Conservation (phyloP, 1,140 invertebrate genomes). For the Nymphalis io region DNA sequence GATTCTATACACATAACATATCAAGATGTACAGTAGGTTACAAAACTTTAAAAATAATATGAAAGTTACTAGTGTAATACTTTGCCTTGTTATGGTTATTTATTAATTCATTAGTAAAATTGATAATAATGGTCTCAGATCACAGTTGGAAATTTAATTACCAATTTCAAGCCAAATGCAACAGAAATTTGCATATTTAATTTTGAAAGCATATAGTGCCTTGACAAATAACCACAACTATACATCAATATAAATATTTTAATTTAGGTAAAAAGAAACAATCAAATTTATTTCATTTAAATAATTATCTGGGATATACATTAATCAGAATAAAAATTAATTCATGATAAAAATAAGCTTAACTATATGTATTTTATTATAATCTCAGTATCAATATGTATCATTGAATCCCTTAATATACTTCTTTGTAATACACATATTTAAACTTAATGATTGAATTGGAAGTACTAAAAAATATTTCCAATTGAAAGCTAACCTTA, state of each 20-base stretch:
- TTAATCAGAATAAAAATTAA: not conserved
- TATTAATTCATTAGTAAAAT: conserved; percentile 38
- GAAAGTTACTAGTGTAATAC: conserved; percentile 30
- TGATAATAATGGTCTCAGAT: conserved; percentile 17
- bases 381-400: conserved; percentile 4
- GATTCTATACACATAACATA: conserved; percentile 34
- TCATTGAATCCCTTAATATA: conserved; percentile 11
- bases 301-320: not conserved
- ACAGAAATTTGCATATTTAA: conserved; percentile 23
- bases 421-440: conserved; percentile 7
- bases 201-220: conserved; percentile 34
- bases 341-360: conserved; percentile 1
- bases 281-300: not conserved
- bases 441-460: not conserved
- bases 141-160: conserved; percentile 10
- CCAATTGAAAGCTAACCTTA: not conserved
- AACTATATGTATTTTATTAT: conserved; percentile 11
- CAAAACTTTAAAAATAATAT: conserved; percentile 21
- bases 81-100: conserved; percentile 42
- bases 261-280: not conserved
- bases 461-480: not conserved
- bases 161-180: conserved; percentile 1
- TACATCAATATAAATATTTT: not conserved
- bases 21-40: conserved; percentile 29
- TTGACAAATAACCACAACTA: conserved; percentile 22